Base-by-base conservation (phyloP, 2,797 vertebrate species). In the Neoniphon sammara region DNA sequence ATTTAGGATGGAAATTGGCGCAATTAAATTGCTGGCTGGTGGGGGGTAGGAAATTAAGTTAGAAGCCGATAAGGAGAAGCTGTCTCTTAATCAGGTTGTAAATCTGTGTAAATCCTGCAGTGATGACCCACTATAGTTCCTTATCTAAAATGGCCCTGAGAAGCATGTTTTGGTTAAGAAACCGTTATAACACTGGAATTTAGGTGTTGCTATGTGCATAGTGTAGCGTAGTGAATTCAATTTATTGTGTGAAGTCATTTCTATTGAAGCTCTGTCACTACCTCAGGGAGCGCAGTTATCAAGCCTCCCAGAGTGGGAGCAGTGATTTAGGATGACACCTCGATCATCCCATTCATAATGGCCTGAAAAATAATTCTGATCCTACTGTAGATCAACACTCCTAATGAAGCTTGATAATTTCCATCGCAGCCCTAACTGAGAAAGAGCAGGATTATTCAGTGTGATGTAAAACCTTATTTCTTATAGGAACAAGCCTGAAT, bases 1-100 rank as follows among this genome's bases (percentile, higher is more conserved):
- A 95, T 96, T 94, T 95, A 92, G 93, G 91, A 92, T 87, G 89
- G 86, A 92, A 95, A 94, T 94, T 93, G 93, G 92, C 93, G 95
- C 94, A 96, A 94, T 96, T 95, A 96, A 94, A 93, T 93, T 91
- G 91, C 91, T 93, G 88, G 93, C 78, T 92, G 52, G 91, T 92
- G 90, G 91, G 93, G 94, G 91, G 92, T 92, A 88, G 89, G 95
- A 92, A 92, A 93, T 94, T 92, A 93, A 95, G 93, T 93, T 92
- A 91, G 93, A 94, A 93, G 94, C 91, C 71, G 91, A 91, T 90
- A 93, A 91, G 92, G 93, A 94, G 92, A 93, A 92, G 31, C 31
- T 34, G 91, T 89, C 88, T 92, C 93, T 94, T 93, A 92, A 92
- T 93, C 92, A 92, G 93, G 94, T 94, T 93, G 92, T 90, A 91